These are phyloP conservation scores for Anoncus sp. DNA, from an alignment of 2,888 invertebrate species.

Conservation along the genomic window DNA sequence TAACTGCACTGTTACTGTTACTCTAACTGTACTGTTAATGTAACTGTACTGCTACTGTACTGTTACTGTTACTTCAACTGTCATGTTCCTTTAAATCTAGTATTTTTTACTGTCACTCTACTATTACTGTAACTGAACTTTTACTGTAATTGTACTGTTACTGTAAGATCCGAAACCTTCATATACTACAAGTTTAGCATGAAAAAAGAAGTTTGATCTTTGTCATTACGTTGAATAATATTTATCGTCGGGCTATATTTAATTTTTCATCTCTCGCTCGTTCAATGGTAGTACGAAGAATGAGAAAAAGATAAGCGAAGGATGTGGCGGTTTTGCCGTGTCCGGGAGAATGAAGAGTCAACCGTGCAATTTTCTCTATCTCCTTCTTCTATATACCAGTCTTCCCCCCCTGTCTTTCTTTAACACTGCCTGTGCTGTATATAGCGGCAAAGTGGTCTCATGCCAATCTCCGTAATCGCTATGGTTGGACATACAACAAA, in stretches of 20 bases:
- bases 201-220: neutral
- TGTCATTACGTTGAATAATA: neutral
- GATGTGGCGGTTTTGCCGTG: constrained; percentile 50
- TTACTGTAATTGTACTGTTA: no score
- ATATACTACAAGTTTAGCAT: no score
- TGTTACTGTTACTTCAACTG: no score
- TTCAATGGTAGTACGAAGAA: constrained; percentile 8
- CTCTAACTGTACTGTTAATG: no score
- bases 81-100: no score
- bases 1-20: no score
- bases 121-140: no score
- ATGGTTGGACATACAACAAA: constrained; percentile 53
- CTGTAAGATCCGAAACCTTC: no score
- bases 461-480: constrained; percentile 68
- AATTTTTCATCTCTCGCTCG: constrained; percentile 9
- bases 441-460: constrained; percentile 17
- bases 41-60: no score
- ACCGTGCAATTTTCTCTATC: constrained; percentile 66
- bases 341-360: constrained; percentile 61
- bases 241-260: constrained; percentile 7
- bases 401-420: constrained; percentile 5
- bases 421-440: neutral
- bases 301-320: constrained; percentile 14
- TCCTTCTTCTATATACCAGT: constrained; percentile 12
- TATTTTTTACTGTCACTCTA: no score